A percentile compares a stretch with the other conserved stretches of the same genome.
These are phyloP conservation scores for Athene cunicularia DNA, from an alignment of 2,113 vertebrate species.

Conservation along the genomic window DNA sequence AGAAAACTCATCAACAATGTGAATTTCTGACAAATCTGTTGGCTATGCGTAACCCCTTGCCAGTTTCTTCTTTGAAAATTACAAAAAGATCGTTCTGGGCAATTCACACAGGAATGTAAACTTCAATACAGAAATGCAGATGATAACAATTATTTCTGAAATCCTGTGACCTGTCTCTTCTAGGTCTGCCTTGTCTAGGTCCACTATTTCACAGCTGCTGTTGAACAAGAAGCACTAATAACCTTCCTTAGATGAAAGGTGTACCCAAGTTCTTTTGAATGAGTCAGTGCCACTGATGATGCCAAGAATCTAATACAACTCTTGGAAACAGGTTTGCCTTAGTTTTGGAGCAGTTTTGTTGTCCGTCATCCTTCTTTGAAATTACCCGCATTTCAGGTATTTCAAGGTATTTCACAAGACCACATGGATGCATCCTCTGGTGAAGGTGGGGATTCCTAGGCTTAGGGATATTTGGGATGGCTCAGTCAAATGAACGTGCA, in stretches of 20 bases:
- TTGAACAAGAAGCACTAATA: neutral
- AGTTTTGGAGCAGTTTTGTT: neutral
- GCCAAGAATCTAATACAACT: neutral
- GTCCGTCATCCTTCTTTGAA: neutral
- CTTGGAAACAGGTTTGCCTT: neutral
- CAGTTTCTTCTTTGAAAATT: neutral
- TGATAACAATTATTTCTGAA: neutral
- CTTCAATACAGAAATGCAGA: neutral
- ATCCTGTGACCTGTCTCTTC: neutral
- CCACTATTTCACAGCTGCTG: neutral
- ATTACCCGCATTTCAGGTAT: neutral
- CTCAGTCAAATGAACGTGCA: neutral
- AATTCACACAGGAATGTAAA: neutral
- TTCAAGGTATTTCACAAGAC: neutral
- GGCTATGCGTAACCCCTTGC: rapidly evolving
- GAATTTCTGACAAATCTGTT: neutral
- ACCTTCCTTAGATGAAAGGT: neutral
- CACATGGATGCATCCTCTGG: neutral
- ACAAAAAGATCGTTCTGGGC: neutral
- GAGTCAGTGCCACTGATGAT: neutral
- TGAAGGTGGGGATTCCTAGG: neutral
- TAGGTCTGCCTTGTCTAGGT: neutral
- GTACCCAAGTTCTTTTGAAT: neutral
- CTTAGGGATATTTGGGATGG: neutral
- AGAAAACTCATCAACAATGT: neutral